Percentiles rank a stretch among this genome's conserved stretches.
Conservation (phyloP, 2,888 invertebrate genomes). For the Lycaena phlaeas region DNA sequence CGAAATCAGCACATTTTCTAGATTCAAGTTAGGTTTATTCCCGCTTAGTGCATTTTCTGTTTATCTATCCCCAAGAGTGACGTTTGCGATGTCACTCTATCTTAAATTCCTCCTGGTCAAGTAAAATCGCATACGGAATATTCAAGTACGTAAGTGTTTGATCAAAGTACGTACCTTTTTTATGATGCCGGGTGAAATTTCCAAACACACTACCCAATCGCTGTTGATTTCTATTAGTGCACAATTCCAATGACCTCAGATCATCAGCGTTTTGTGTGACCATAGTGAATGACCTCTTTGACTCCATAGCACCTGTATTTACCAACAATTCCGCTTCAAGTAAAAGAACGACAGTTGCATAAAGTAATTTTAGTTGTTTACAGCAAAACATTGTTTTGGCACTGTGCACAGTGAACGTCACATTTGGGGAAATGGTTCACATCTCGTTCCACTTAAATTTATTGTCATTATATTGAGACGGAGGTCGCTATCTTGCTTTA, state of each 20-base stretch:
- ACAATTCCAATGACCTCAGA: slow-evolving; percentile 53
- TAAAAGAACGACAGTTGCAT: slow-evolving; percentile 56
- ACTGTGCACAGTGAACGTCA: slow-evolving; percentile 44
- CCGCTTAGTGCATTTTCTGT: too few species aligned
- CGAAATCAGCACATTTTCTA: too few species aligned
- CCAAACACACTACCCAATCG: slow-evolving; percentile 62
- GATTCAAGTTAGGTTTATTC: too few species aligned
- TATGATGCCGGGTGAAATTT: slow-evolving; percentile 63
- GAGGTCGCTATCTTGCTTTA: slow-evolving; percentile 19
- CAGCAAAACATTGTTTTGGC: slow-evolving; percentile 70
- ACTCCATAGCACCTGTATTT: slow-evolving; percentile 61
- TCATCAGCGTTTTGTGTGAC: slow-evolving; percentile 56
- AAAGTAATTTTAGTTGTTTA: slow-evolving; percentile 64
- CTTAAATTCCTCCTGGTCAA: too few species aligned
- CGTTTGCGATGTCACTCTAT: too few species aligned
- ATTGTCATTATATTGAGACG: slow-evolving; percentile 53
- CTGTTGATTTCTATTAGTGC: slow-evolving; percentile 57
- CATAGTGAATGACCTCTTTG: slow-evolving; percentile 55
- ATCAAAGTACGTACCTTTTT: slow-evolving; percentile 45
- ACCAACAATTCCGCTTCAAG: slow-evolving; percentile 56
- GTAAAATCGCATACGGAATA: too few species aligned
- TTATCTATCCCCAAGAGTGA: too few species aligned
- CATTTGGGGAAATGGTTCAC: slow-evolving; percentile 39
- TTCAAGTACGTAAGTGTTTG: too few species aligned
- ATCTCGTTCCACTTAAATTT: slow-evolving; percentile 48